These are phyloP conservation scores for Alloscopus bannaensis DNA, from an alignment of 2,888 invertebrate genomes.

Conservation along the genomic window DNA sequence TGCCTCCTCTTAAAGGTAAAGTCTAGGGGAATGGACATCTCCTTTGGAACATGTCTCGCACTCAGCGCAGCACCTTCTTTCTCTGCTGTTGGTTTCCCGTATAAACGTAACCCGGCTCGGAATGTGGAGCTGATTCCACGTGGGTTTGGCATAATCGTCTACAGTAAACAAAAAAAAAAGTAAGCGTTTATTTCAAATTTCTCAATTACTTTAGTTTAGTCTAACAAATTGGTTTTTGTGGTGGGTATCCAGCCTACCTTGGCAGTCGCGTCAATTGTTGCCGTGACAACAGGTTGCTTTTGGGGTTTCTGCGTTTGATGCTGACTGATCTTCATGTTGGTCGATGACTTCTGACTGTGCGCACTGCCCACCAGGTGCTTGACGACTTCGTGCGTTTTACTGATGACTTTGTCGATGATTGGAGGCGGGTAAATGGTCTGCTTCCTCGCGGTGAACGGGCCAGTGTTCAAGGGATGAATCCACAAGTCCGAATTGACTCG, in stretches of 20 bases:
- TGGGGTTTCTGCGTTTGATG: slow-evolving; percentile 30
- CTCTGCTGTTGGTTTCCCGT: slow-evolving; percentile 26
- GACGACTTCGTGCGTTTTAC: slow-evolving; percentile 56
- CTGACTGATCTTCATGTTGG: slow-evolving; percentile 27
- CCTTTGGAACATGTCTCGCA: slow-evolving; percentile 32
- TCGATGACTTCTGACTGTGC: slow-evolving; percentile 46
- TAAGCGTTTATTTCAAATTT: not conserved
- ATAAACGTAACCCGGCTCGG: slow-evolving; percentile 3
- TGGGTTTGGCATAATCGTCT: slow-evolving; percentile 27
- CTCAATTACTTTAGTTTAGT: too few species aligned
- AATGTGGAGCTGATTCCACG: slow-evolving; percentile 24
- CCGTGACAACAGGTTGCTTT: slow-evolving; percentile 44
- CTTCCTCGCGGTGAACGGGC: slow-evolving; percentile 44
- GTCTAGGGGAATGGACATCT: slow-evolving; percentile 5
- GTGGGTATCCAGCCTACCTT: slow-evolving; percentile 21
- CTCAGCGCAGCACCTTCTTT: slow-evolving; percentile 5
- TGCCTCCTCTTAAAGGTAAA: slow-evolving; percentile 24
- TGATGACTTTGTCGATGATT: slow-evolving; percentile 56
- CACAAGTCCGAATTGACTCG: slow-evolving; percentile 47
- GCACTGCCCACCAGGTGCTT: slow-evolving; percentile 50
- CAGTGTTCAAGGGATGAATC: slow-evolving; percentile 46
- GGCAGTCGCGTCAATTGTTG: slow-evolving; percentile 36
- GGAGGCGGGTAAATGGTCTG: slow-evolving; percentile 50
- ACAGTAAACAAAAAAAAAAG: slow-evolving; percentile 4
- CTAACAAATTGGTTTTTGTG: not conserved